Evolutionary conservation across 92 coral and sea anemone genomes (phyloP), one percentile per base, ranked within the genome.

Genomic region (Chrysogorgia sp.): DNA sequence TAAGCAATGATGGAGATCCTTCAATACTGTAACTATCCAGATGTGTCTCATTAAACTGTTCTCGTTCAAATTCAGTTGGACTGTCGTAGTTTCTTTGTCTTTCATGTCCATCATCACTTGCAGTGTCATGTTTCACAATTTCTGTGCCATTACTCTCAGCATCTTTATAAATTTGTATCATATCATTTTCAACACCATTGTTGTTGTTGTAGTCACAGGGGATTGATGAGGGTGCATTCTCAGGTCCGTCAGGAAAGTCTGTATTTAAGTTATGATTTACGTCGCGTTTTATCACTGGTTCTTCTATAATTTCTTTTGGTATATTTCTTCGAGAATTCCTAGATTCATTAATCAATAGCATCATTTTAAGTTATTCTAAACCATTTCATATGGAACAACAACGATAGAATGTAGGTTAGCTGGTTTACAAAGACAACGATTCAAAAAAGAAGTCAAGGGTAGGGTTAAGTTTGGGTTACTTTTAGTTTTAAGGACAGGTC

Each of bases 41-140:
- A 52, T 33, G 21, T 3, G 96, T 87, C 30, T 92, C 96, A 53
- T 83, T 80, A 43, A 92, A 92, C 37, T 85, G 92, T 40, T 88
- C 92, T 35, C 77, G 83, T 48, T 91, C 94, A 83, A 86, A 84
- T 17, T 76, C 74, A 1, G 91, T 81, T 25, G 85, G 92, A 32
- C 81, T 90, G 58, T 86, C 34, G 52, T 81, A 85, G 58, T 91
- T 72, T 26, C 79, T 53, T 30, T 45, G 41, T 6, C 12, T 69
- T 47, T 34, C 20, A 6, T 29, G 59, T 15, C 34, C 6, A 15
- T 47, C 53, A 6, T 15, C 2, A 6, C n/a, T 6, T 7, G 2
- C n/a, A 47, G 10, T 2, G 15, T 7, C 53, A 47, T 7, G n/a
- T 2, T 47, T 15, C 22, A 26, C 9, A 40, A 10, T 33, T 4